These are phyloP conservation scores for Neofelis nebulosa DNA, from an alignment of 2,113 vertebrate species.

Conservation along the genomic window DNA sequence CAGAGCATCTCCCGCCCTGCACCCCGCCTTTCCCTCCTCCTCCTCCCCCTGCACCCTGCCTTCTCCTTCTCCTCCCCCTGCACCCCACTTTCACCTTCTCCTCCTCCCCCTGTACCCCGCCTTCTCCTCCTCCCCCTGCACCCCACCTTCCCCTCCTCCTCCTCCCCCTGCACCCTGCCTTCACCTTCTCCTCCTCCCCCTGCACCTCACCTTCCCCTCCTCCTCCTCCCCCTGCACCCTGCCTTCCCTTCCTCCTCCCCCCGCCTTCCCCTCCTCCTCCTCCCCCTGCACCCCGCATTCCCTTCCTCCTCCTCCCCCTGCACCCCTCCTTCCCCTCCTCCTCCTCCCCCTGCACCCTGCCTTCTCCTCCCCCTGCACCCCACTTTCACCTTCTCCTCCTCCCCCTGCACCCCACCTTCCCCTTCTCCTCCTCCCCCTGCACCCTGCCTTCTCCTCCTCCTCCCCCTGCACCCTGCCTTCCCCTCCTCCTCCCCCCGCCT, in stretches of 20 bases:
- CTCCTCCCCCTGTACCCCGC: not conserved
- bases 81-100: not conserved
- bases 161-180: not conserved
- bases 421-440: no score
- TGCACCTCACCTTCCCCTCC: no score
- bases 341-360: no score
- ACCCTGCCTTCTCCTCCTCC: no score
- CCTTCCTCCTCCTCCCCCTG: no score
- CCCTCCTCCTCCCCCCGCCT: not conserved
- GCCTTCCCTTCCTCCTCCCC: not conserved
- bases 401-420: no score
- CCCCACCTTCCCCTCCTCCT: no score
- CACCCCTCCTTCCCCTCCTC: rapidly evolving
- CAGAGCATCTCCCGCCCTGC: not conserved
- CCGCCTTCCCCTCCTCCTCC: not conserved
- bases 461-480: not conserved
- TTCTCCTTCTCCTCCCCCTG: no score
- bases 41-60: not conserved
- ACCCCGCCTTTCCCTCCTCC: not conserved
- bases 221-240: no score
- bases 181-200: no score
- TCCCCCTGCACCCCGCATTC: not conserved
- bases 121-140: not conserved
- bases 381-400: rapidly evolving
- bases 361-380: no score